A percentile compares a stretch with the other conserved stretches of the same genome.
Evolutionary conservation across 2,797 vertebrate genomes (phyloP).

Genomic region (Melanotaenia maccullochi): DNA sequence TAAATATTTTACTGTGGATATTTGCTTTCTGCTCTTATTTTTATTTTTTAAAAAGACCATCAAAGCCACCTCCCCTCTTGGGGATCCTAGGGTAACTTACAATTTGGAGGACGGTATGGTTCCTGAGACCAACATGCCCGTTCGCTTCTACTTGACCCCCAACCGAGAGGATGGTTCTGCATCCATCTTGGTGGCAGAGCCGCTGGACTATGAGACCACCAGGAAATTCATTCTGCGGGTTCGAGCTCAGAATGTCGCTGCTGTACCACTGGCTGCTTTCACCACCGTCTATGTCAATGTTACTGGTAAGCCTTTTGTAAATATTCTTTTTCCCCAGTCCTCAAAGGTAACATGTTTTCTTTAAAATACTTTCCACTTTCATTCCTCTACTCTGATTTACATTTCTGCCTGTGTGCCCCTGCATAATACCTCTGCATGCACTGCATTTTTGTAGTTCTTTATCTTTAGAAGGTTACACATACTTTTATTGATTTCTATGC

Average conservation of each 20-base stretch:
- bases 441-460: background rate
- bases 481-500: background rate
- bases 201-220: slow-evolving; percentile 90
- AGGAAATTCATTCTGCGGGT: slow-evolving; percentile 87
- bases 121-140: slow-evolving; percentile 90
- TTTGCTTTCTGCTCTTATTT: background rate
- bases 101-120: slow-evolving; percentile 91
- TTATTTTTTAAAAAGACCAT: slow-evolving; percentile 79
- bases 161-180: slow-evolving; percentile 90
- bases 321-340: background rate
- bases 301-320: slow-evolving; percentile 80
- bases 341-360: background rate
- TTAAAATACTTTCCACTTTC: background rate
- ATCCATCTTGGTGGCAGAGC: slow-evolving; percentile 89
- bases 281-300: slow-evolving; percentile 85
- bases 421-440: background rate
- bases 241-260: slow-evolving; percentile 89
- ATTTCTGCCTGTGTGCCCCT: background rate
- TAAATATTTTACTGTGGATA: background rate
- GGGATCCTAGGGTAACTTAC: slow-evolving; percentile 89
- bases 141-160: slow-evolving; percentile 91
- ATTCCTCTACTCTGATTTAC: background rate
- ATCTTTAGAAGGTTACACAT: background rate
- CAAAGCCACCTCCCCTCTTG: slow-evolving; percentile 87
- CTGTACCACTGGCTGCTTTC: slow-evolving; percentile 88